These are phyloP conservation scores for Muricea muricata DNA, from an alignment of 92 coral and sea anemone species.

Conservation along the genomic window DNA sequence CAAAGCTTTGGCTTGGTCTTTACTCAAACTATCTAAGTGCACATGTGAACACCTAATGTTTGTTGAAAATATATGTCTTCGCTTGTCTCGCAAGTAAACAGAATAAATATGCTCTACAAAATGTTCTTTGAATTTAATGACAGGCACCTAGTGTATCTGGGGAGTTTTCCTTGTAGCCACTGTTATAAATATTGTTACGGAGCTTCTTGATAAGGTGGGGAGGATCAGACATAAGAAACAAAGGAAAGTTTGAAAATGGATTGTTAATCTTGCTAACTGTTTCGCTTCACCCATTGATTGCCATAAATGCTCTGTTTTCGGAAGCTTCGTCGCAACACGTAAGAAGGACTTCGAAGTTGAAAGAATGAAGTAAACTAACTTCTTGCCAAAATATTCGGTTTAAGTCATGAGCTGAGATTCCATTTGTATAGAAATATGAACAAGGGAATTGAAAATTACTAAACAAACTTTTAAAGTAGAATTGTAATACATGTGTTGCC, in stretches of 20 bases:
- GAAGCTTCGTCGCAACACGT: constrained; percentile 70
- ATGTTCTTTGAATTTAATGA: constrained; percentile 24
- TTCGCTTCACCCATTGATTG: constrained; percentile 61
- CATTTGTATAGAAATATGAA: constrained; percentile 56
- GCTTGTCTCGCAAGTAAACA: constrained; percentile 58
- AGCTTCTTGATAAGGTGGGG: constrained; percentile 69
- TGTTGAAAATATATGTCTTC: constrained; percentile 59
- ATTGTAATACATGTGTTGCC: constrained; percentile 70
- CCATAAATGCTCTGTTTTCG: constrained; percentile 60
- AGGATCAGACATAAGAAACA: constrained; percentile 66
- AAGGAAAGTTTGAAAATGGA: constrained; percentile 54
- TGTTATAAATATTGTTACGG: constrained; percentile 54
- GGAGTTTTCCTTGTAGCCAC: constrained; percentile 59
- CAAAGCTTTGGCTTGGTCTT: background rate
- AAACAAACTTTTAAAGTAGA: constrained; percentile 58
- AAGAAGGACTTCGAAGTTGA: constrained; percentile 51
- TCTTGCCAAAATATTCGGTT: constrained; percentile 73
- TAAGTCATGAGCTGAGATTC: constrained; percentile 53
- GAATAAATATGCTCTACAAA: constrained; percentile 61
- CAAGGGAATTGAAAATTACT: constrained; percentile 65
- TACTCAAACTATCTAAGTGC: constrained; percentile 20
- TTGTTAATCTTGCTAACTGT: constrained; percentile 47
- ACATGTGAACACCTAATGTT: constrained; percentile 52
- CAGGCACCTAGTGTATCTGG: constrained; percentile 45
- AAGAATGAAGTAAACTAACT: constrained; percentile 68